Conservation (phyloP, 2,797 vertebrate species). For the Merluccius polli region DNA sequence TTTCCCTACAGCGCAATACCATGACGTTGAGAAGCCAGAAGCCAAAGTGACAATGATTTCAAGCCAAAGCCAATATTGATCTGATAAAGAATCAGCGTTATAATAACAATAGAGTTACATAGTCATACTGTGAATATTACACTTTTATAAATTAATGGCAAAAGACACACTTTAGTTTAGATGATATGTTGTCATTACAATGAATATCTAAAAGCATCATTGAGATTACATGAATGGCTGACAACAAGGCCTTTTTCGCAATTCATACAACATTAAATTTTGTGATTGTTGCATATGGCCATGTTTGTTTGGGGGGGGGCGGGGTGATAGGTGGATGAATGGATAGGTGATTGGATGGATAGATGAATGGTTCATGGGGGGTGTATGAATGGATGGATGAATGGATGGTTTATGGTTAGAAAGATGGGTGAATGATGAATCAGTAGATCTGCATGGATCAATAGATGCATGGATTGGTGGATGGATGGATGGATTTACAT, state of each 20-base stretch:
- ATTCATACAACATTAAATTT: no score
- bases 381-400: neutral
- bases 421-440: neutral
- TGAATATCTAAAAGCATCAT: no score
- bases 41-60: neutral
- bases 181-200: no score
- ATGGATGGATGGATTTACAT: conserved; percentile 5
- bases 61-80: conserved; percentile 1
- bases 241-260: no score
- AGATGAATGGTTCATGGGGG: neutral
- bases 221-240: no score
- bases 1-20: neutral
- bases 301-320: no score
- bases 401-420: neutral
- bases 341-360: neutral
- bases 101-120: neutral
- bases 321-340: neutral
- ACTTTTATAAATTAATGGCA: no score
- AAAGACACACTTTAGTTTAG: no score
- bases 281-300: no score
- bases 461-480: conserved; percentile 17
- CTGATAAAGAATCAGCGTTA: neutral
- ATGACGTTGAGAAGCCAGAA: neutral
- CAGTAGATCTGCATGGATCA: neutral
- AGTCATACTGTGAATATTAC: no score